Percentiles rank a stretch among this genome's conserved stretches.
Evolutionary conservation across 2,113 vertebrate genomes (phyloP).

Genomic region (Eulemur rufifrons): DNA sequence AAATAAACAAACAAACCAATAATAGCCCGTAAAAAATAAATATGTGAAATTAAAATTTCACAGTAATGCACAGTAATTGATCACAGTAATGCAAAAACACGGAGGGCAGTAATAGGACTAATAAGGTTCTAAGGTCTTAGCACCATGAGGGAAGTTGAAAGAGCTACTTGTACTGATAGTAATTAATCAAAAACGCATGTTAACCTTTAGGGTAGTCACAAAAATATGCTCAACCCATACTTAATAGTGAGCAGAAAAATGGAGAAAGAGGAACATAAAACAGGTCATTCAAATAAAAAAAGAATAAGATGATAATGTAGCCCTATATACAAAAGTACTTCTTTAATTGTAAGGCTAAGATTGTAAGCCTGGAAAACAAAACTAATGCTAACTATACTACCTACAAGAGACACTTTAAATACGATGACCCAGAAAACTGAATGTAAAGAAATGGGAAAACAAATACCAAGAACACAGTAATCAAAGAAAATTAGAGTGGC

Average conservation of each 20-base stretch:
- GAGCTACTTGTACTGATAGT: background rate
- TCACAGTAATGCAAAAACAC: background rate
- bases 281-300: background rate
- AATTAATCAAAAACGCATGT: background rate
- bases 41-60: background rate
- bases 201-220: background rate
- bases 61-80: too few relatives aligned
- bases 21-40: background rate
- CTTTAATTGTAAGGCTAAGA: background rate
- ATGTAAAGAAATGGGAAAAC: background rate
- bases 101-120: background rate
- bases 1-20: background rate
- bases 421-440: background rate
- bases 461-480: background rate
- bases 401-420: background rate
- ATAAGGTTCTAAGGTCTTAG: background rate
- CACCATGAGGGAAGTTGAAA: background rate
- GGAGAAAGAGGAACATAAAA: background rate
- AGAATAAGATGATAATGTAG: background rate
- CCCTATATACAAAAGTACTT: background rate
- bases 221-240: background rate
- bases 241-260: background rate
- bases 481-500: background rate
- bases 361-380: background rate
- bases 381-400: background rate